Evolutionary conservation across 2,888 invertebrate species (phyloP), one percentile per base, ranked within the genome.

Genomic region (Fragum whitleyi): DNA sequence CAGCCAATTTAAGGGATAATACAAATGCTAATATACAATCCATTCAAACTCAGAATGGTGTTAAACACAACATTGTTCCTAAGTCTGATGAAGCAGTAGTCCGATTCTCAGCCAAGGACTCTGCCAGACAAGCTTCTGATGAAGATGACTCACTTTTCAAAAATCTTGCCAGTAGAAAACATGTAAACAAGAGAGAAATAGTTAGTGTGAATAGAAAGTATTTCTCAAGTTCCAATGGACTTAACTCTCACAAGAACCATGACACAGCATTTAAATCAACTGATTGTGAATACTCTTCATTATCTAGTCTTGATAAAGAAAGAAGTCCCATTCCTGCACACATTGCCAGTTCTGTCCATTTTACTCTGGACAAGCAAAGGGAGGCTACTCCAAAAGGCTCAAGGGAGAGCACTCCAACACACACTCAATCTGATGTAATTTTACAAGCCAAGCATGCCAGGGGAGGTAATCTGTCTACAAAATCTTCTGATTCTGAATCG

Each of bases 321-420:
- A 11, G 51, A 6, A 57, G 70, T 14, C 70, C 70, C 11, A 42
- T 77, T 19, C 70, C 69, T 47, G 57, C 77, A 19, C 70, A 73
- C 36, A 53, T 69, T 53, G 74, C 53, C 2, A 77, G 55, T 32
- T 70, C 77, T 42, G 85, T 85, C 7, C 81, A 85, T 55, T 85
- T 85, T 72, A 85, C 79, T 1, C 74, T 69, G 23, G 85, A 85
- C 36, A 55, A 55, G 21, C 75, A 76, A 77, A 77, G 85, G 75
- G 85, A 85, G 71, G 67, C 81, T 21, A 82, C 85, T 72, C 85
- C 85, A 57, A 72, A 71, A 47, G 71, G 81, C 51, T 85, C 85
- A 82, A 81, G 85, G 81, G 85, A 85, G 70, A 74, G 77, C 42
- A 85, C 85, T 77, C 85, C 85, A 28, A 85, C 81, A 11, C 85